phyloP scores from a whole-genome alignment of 2,888 invertebrate species.

The Abscondita cerata region DNA sequence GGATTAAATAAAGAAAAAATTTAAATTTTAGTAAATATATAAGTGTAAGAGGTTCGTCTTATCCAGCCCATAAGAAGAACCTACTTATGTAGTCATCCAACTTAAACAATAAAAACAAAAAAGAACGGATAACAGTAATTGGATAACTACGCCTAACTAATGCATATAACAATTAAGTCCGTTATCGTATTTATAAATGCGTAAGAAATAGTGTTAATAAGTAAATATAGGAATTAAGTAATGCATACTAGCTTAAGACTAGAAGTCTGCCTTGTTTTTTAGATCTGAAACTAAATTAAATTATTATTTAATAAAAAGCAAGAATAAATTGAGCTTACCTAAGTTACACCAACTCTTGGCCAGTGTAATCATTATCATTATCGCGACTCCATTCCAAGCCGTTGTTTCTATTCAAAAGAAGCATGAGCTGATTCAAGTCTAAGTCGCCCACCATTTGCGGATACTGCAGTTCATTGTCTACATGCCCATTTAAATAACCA shows the following conservation, averaged over 20 bases:
- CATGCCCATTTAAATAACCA: constrained; percentile 34
- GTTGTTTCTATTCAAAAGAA: constrained; percentile 49
- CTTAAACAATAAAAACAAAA: background rate
- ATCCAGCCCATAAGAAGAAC: constrained; percentile 41
- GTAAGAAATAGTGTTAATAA: background rate
- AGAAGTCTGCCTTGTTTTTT: background rate
- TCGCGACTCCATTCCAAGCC: background rate
- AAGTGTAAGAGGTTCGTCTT: constrained; percentile 30
- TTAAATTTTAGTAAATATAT: constrained; percentile 1
- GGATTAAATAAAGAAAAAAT: constrained; percentile 9
- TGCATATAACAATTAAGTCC: too few relatives aligned
- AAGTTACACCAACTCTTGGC: background rate
- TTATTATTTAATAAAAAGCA: too few relatives aligned
- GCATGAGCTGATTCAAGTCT: constrained; percentile 54
- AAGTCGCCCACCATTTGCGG: constrained; percentile 41
- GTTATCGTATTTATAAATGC: background rate
- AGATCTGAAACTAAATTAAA: background rate
- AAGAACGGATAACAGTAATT: too few relatives aligned
- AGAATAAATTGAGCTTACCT: too few relatives aligned
- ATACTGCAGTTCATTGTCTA: constrained; percentile 24
- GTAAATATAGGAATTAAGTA: background rate
- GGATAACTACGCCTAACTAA: too few relatives aligned
- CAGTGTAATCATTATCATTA: background rate
- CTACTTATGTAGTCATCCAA: background rate
- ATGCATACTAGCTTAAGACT: background rate